Conservation (phyloP, 2,888 invertebrate genomes). For the Stenodera caucasica region DNA sequence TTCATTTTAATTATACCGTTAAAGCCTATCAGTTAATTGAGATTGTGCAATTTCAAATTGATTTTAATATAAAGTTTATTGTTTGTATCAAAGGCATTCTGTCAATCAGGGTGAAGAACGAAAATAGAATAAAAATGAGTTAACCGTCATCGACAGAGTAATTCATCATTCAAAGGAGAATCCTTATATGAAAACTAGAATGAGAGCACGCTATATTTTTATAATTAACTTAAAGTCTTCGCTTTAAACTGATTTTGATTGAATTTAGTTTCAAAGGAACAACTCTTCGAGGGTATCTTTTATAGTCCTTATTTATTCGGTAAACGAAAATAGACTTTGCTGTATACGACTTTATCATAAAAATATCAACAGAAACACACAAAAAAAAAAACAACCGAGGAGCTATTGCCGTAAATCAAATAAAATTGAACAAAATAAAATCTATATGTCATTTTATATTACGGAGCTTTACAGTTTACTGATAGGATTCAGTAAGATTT, state of each 20-base stretch:
- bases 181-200: conserved; percentile 21
- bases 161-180: conserved; percentile 7
- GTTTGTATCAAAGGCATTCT: not conserved
- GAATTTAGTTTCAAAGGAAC: conserved; percentile 27
- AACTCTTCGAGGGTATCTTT: conserved; percentile 15
- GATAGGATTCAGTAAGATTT: not conserved
- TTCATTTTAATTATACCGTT: not conserved
- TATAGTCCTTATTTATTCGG: conserved; percentile 23
- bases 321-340: conserved; percentile 15
- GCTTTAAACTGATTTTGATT: conserved; percentile 31
- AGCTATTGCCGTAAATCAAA: not conserved
- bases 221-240: conserved; percentile 22
- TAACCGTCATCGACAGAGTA: not conserved
- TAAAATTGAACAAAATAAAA: not conserved
- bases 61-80: not conserved
- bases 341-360: not conserved
- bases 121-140: not conserved
- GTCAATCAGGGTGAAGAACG: not conserved
- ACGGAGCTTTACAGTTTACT: not conserved
- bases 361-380: not conserved
- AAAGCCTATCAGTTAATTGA: conserved; percentile 21
- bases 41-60: not conserved
- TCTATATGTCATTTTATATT: not conserved
- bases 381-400: too few relatives aligned
- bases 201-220: conserved; percentile 15